Evolutionary conservation across 2,888 invertebrate species (phyloP).

Genomic region (Mamestra brassicae): DNA sequence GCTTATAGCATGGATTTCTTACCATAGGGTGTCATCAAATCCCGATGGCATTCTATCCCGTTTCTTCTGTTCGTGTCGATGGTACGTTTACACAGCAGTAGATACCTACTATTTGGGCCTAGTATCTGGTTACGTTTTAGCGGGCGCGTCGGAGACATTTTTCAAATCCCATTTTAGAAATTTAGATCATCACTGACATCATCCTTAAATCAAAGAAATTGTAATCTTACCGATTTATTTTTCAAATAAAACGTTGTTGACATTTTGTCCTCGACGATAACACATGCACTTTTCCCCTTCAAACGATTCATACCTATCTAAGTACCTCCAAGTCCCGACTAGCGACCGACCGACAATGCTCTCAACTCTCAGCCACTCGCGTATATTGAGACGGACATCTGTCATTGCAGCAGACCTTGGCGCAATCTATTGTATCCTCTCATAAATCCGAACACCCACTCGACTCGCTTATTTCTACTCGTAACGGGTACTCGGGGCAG

Average conservation of each 20-base stretch:
- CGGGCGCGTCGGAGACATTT: too few relatives aligned
- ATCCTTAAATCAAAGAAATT: too few relatives aligned
- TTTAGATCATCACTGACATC: too few relatives aligned
- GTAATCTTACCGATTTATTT: not conserved
- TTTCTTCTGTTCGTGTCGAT: too few relatives aligned
- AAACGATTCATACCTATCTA: conserved; percentile 8
- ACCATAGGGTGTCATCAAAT: not conserved
- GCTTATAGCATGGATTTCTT: too few relatives aligned
- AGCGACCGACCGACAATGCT: conserved; percentile 39
- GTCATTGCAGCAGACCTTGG: conserved; percentile 80
- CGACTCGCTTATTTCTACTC: conserved; percentile 31
- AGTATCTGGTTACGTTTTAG: too few relatives aligned
- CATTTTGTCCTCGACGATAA: not conserved
- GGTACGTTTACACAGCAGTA: too few relatives aligned
- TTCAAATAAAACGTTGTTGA: not conserved
- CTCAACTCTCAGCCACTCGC: conserved; percentile 64
- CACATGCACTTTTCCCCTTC: conserved; percentile 12
- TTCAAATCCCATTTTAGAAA: too few relatives aligned
- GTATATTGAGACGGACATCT: conserved; percentile 81
- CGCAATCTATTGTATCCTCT: conserved; percentile 79
- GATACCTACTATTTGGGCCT: too few relatives aligned
- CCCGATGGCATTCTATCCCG: too few relatives aligned
- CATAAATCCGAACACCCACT: conserved; percentile 72
- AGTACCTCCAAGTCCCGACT: not conserved
- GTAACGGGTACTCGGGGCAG: conserved; percentile 21